Evolutionary conservation across 1,140 invertebrate species (phyloP).

Genomic region (Chrysopa pallens): DNA sequence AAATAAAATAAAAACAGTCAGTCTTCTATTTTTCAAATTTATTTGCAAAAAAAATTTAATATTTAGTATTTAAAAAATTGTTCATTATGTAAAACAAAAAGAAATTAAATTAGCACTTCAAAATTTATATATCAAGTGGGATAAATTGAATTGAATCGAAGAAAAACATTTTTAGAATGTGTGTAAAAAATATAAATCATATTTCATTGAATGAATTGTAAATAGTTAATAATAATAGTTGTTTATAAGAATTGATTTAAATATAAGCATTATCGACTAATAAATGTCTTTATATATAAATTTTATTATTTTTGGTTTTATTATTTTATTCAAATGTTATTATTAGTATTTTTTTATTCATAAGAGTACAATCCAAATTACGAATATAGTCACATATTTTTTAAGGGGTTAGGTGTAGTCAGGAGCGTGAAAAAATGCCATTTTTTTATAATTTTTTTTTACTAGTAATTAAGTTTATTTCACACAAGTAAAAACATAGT

Average conservation of each 20-base stretch:
- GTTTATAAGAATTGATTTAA: not conserved
- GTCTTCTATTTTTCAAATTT: not conserved
- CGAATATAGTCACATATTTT: too few species aligned
- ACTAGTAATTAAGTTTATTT: too few species aligned
- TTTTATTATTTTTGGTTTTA: too few species aligned
- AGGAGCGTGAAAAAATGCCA: too few species aligned
- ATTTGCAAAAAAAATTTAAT: not conserved
- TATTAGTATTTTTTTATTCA: too few species aligned
- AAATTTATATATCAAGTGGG: not conserved
- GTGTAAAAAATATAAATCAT: not conserved
- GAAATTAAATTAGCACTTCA: not conserved
- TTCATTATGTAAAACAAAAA: not conserved
- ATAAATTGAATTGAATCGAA: not conserved
- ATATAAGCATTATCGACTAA: too few species aligned
- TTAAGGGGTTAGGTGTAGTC: too few species aligned
- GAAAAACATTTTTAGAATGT: not conserved
- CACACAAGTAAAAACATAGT: too few species aligned
- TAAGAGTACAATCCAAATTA: too few species aligned
- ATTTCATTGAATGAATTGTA: not conserved
- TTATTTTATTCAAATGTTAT: too few species aligned
- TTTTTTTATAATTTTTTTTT: too few species aligned
- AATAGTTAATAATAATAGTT: not conserved
- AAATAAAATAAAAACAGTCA: not conserved
- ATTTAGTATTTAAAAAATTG: not conserved
- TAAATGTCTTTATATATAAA: too few species aligned